A percentile compares a stretch with the other conserved stretches of the same genome.
Conservation (phyloP, 2,113 vertebrate species). For the Crotalus helleri region DNA sequence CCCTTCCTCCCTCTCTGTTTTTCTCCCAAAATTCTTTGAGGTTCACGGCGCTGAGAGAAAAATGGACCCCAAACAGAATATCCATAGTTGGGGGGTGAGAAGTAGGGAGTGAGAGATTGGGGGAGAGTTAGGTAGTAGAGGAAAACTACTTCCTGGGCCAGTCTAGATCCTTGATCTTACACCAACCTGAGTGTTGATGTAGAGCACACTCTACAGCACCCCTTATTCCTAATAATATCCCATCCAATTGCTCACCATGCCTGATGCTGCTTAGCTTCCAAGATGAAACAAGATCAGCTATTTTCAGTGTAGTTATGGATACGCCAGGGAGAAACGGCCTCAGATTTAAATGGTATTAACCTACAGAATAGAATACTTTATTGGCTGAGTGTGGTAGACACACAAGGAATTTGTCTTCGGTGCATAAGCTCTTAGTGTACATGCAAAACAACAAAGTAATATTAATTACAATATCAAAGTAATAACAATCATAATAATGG, state of each 20-base stretch:
- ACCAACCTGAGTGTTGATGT: not conserved
- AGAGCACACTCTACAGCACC: not conserved
- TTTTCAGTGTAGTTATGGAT: not conserved
- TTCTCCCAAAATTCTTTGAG: not conserved
- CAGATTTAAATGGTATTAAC: not conserved
- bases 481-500: not conserved
- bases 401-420: no score
- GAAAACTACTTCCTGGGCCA: not conserved
- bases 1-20: not conserved
- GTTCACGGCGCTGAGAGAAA: not conserved
- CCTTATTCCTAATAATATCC: not conserved
- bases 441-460: not conserved
- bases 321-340: not conserved
- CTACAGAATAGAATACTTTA: no score
- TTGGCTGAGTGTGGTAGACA: no score
- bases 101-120: not conserved
- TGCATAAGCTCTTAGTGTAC: no score
- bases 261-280: not conserved
- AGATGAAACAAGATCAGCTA: not conserved
- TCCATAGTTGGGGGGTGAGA: not conserved
- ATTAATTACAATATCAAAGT: not conserved
- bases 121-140: not conserved
- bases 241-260: not conserved
- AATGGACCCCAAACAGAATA: not conserved
- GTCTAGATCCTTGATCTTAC: not conserved